Evolutionary conservation across 2,888 invertebrate species (phyloP), one percentile per base, ranked within the genome.

Genomic region (Temnothorax rugatulus): DNA sequence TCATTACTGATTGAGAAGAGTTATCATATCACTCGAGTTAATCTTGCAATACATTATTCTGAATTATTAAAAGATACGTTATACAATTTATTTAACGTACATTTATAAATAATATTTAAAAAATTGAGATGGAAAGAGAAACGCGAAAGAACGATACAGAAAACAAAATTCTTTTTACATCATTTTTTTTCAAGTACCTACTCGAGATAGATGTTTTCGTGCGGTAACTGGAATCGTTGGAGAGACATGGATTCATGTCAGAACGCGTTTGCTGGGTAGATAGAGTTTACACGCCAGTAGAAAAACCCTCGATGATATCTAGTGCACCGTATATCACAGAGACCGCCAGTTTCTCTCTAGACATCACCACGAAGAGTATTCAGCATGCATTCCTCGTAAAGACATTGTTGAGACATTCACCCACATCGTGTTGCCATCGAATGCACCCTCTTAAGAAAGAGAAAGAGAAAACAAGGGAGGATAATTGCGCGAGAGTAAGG

Each of bases 311-410:
- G 79, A 79, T 77, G 79, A 84, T 76, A 59, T 88, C 77, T 89
- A 89, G 90, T 90, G 88, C 88, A 88, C 90, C 86, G 74, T 88
- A 81, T 84, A 82, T 64, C 71, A 69, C 82, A 89, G 66, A 77
- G 84, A 82, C 81, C 88, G 66, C 68, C 83, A 81, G 66, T 88
- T 75, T 88, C 75, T 89, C 75, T 86, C 63, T 89, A 88, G 87
- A 87, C 61, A 76, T 77, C 76, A 88, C 41, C 64, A 54, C 66
- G 68, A 79, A 76, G 77, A 87, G 75, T 84, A 73, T 82, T 86
- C 75, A 64, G 69, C 87, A 71, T 84, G 79, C 59, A 81, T 47
- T 11, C 47, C 57, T 47, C 38, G 74, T 81, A 81, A 81, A 59
- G 25, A 50, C 21, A 44, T 71, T 71, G 74, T 73, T 73, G 21